Percentiles rank a stretch among this genome's conserved stretches.
Evolutionary conservation across 2,888 invertebrate species (phyloP).

Genomic region (Vesta saturnalis): DNA sequence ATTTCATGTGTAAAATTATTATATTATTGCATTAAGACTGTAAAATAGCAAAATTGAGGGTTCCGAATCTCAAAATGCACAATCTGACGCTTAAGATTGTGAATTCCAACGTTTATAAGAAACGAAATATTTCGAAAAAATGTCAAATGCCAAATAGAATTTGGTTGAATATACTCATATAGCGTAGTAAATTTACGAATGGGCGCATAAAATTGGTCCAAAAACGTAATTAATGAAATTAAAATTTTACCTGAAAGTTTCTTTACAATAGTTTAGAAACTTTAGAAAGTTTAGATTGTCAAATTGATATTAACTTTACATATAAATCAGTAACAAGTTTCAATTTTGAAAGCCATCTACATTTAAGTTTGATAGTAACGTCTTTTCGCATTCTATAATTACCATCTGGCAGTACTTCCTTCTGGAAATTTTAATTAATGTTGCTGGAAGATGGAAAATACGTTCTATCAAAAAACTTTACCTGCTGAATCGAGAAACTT

Average conservation of each 20-base stretch:
- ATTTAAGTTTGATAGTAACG: slow-evolving; percentile 32
- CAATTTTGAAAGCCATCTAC: slow-evolving; percentile 36
- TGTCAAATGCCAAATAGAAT: too few relatives aligned
- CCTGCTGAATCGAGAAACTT: slow-evolving; percentile 26
- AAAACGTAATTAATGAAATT: slow-evolving; percentile 6
- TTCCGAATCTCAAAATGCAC: too few relatives aligned
- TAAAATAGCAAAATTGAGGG: too few relatives aligned
- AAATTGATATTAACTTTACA: slow-evolving; percentile 37
- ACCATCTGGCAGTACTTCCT: slow-evolving; percentile 37
- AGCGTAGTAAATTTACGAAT: too few relatives aligned
- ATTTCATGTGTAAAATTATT: too few relatives aligned
- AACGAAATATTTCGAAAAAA: too few relatives aligned
- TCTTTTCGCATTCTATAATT: slow-evolving; percentile 34
- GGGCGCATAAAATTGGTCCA: neutral
- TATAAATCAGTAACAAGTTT: slow-evolving; percentile 36
- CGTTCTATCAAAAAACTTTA: slow-evolving; percentile 20
- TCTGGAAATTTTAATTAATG: slow-evolving; percentile 36
- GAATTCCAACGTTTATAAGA: too few relatives aligned
- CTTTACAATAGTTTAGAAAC: slow-evolving; percentile 14
- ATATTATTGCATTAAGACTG: too few relatives aligned
- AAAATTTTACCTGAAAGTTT: slow-evolving; percentile 18
- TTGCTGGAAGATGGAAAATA: slow-evolving; percentile 16
- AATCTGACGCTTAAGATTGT: too few relatives aligned
- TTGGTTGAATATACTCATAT: too few relatives aligned
- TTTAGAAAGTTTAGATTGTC: slow-evolving; percentile 35